Conservation (phyloP, 1,140 invertebrate species). For the Drosophila sproati region DNA sequence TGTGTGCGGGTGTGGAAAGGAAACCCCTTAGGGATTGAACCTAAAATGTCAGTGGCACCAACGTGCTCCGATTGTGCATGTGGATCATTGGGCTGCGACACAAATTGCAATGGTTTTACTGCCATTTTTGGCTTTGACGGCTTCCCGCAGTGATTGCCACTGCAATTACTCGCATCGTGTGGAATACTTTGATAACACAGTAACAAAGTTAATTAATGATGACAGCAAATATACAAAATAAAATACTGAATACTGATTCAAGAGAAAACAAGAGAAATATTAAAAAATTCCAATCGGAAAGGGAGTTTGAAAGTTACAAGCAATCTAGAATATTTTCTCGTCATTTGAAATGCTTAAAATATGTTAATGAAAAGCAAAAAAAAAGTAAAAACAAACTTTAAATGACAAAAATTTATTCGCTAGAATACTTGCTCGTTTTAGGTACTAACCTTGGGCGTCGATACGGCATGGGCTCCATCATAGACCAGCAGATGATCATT, state of each 20-base stretch:
- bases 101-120: conserved; percentile 36
- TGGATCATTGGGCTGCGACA: conserved; percentile 59
- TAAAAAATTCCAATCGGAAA: no score
- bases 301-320: no score
- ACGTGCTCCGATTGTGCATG: conserved; percentile 73
- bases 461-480: conserved; percentile 95
- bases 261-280: no score
- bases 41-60: conserved; percentile 80
- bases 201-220: no score
- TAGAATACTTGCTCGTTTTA: no score
- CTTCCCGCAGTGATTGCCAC: conserved; percentile 48
- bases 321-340: no score
- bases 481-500: conserved; percentile 97
- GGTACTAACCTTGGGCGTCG: conserved; percentile 91
- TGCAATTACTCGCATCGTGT: background rate
- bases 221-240: no score
- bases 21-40: conserved; percentile 76
- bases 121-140: conserved; percentile 31
- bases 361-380: no score
- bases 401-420: background rate
- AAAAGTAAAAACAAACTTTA: no score
- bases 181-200: no score
- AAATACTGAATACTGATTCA: no score
- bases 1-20: conserved; percentile 28
- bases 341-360: no score